phyloP scores from a whole-genome alignment of 2,113 vertebrate species.

The Microcebus griseorufus region DNA sequence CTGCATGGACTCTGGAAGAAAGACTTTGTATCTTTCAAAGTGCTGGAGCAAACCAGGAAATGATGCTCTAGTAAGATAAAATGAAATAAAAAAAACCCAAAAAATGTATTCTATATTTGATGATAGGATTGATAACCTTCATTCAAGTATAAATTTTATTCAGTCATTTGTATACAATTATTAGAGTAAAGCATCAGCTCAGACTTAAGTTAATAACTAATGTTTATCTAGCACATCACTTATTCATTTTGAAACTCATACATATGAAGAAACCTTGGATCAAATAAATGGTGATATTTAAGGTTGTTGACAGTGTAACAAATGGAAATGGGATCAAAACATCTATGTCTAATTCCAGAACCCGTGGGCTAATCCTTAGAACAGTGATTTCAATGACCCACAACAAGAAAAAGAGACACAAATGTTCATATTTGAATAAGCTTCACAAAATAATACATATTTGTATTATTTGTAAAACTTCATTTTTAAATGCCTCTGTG shows the following conservation, averaged over 20 bases:
- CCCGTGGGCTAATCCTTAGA: neutral
- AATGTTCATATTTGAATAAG: neutral
- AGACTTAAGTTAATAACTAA: neutral
- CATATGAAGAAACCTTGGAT: neutral
- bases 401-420: neutral
- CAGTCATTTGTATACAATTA: neutral
- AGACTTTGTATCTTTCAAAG: neutral
- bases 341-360: neutral
- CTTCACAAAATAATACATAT: conserved; percentile 29
- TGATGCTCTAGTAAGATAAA: neutral
- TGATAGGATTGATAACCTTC: neutral
- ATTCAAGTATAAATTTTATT: neutral
- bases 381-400: neutral
- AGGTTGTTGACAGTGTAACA: neutral
- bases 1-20: neutral
- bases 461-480: neutral
- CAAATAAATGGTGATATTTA: neutral
- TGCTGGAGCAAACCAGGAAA: neutral
- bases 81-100: neutral
- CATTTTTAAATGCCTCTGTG: neutral
- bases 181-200: neutral
- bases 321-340: neutral
- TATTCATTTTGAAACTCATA: neutral
- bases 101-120: neutral
- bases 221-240: neutral